Base-by-base conservation (phyloP, 2,113 vertebrate genomes). In the Pungitius pungitius region DNA sequence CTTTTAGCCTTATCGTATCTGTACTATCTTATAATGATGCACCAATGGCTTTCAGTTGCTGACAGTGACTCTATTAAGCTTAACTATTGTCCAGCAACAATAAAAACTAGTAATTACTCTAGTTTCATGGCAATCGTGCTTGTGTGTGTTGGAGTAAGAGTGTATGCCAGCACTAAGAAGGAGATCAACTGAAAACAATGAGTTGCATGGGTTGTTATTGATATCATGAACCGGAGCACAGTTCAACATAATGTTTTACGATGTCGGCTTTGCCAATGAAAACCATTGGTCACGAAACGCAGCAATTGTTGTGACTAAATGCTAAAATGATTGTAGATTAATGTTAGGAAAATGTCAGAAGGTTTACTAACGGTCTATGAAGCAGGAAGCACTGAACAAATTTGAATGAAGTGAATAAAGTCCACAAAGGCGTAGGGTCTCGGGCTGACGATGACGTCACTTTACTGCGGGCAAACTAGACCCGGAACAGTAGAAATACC, bases 381-480 rank as follows among this genome's bases (percentile, higher is more conserved):
- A 51, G 17, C 40, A 64, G 18, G 12, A 30, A 27, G 54, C 26
- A 20, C 40, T 57, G 7, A 52, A 10, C 10, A 65, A 26, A 57
- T 20, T 1, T 45, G 26, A 45, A 20, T 30, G n/a, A n/a, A n/a
- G n/a, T n/a, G n/a, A n/a, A n/a, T n/a, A n/a, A n/a, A n/a, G n/a
- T n/a, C n/a, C n/a, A n/a, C n/a, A n/a, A n/a, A n/a, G n/a, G n/a
- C n/a, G n/a, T n/a, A n/a, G n/a, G 35, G 39, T 54, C 7, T 9
- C 22, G 20, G 24, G 57, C n/a, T 1, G 2, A 22, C 1, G 1
- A 27, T 59, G n/a, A 26, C 39, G 13, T 9, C 13, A 8, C 14
- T 69, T 54, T 40, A 22, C 68, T 74, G 68, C 69, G 26, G 18
- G 58, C 62, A 69, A 73, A 75, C 67, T 45, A 57, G 33, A 75